These are phyloP conservation scores for Neomorphus geoffroyi DNA, from an alignment of 2,797 vertebrate genomes.

Conservation along the genomic window DNA sequence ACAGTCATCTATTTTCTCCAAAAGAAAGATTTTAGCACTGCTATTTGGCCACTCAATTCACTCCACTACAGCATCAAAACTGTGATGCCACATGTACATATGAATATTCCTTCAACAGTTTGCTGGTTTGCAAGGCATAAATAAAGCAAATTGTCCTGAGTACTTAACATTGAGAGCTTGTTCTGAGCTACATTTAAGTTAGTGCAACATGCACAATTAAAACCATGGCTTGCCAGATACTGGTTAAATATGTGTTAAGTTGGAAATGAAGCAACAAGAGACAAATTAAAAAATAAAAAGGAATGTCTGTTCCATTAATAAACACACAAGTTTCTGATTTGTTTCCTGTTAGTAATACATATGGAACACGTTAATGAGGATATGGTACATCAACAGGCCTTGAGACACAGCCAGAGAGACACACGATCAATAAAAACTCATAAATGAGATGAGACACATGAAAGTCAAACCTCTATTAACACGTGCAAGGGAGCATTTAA, in stretches of 20 bases:
- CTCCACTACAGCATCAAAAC: not conserved
- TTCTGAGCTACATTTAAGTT: not conserved
- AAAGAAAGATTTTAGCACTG: not conserved
- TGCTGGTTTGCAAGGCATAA: not conserved
- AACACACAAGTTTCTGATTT: not conserved
- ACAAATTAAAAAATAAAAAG: not conserved
- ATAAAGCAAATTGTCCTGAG: not conserved
- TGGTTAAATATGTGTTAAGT: not conserved
- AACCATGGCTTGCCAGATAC: not conserved
- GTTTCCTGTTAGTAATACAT: not conserved
- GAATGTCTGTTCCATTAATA: not conserved
- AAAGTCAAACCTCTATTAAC: not conserved
- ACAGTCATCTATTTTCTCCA: not conserved
- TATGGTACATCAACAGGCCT: not conserved
- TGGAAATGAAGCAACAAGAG: constrained; percentile 4
- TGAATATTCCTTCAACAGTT: not conserved
- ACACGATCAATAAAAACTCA: not conserved
- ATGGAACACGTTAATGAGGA: not conserved
- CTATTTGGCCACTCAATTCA: not conserved
- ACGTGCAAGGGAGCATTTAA: not conserved
- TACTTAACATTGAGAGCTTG: not conserved
- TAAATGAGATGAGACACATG: not conserved
- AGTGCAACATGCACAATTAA: not conserved
- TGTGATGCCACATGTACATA: not conserved
- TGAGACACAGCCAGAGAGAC: not conserved